A percentile compares a stretch with the other conserved stretches of the same genome.
Conservation (phyloP, 2,113 vertebrate species). For the Sebastes schlegelii region DNA sequence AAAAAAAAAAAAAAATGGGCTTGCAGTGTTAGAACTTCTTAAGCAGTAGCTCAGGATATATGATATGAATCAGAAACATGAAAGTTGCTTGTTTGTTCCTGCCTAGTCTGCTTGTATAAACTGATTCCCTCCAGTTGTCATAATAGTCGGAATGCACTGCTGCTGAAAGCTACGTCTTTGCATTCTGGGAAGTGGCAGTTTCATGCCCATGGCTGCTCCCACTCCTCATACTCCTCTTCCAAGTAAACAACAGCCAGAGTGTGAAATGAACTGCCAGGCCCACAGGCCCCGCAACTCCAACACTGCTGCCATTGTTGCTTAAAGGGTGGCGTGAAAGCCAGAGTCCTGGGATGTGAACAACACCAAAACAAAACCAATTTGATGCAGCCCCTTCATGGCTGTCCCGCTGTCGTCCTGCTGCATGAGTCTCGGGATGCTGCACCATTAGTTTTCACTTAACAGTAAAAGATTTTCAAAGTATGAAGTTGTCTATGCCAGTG, state of each 20-base stretch:
- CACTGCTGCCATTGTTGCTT: constrained; percentile 73
- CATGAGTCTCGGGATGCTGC: background rate
- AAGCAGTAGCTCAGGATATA: background rate
- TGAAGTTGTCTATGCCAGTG: background rate
- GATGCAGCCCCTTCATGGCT: constrained; percentile 47
- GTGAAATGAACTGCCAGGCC: constrained; percentile 54
- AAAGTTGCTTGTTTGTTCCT: constrained; percentile 34
- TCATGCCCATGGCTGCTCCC: constrained; percentile 39
- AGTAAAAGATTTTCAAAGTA: background rate
- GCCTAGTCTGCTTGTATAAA: background rate
- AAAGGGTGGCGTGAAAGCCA: constrained; percentile 56
- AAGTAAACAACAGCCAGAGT: constrained; percentile 70
- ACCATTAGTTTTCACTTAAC: background rate
- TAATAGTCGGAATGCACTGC: background rate
- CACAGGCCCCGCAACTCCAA: constrained; percentile 52
- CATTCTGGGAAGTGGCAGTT: constrained; percentile 36
- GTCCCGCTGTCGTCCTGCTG: constrained; percentile 11
- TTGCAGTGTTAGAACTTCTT: background rate
- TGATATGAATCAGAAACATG: constrained; percentile 5
- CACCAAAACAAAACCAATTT: constrained; percentile 62
- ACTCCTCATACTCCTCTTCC: constrained; percentile 57
- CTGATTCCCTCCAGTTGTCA: constrained; percentile 8
- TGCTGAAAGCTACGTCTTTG: constrained; percentile 13
- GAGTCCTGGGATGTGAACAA: constrained; percentile 49
- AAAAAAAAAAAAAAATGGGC: background rate